Evolutionary conservation across 2,888 invertebrate species (phyloP).

Genomic region (Andrena bicolor): DNA sequence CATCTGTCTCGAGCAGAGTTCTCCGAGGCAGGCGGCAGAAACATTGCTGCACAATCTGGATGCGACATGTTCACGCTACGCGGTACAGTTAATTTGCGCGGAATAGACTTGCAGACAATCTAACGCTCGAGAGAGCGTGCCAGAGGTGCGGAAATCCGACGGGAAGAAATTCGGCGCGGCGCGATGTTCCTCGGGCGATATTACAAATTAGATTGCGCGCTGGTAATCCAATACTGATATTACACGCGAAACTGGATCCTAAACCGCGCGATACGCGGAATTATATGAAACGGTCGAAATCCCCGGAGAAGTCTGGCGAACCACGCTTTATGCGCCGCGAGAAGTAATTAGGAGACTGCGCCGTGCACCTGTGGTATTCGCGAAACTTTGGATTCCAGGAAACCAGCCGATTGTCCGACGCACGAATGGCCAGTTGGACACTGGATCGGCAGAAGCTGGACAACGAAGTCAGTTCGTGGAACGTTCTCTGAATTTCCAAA

Average conservation of each 20-base stretch:
- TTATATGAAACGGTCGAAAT: not conserved
- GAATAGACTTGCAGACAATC: conserved; percentile 4
- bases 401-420: no score
- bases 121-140: not conserved
- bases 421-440: no score
- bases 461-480: not conserved
- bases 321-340: no score
- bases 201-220: not conserved
- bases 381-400: no score
- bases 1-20: conserved; percentile 36
- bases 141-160: conserved; percentile 10
- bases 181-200: not conserved
- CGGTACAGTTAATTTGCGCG: conserved; percentile 10
- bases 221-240: not conserved
- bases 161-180: conserved; percentile 19
- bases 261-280: not conserved
- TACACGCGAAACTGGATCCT: not conserved
- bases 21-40: not conserved
- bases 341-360: no score
- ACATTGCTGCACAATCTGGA: conserved; percentile 23
- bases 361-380: no score
- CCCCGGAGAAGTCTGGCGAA: no score
- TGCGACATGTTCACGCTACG: conserved; percentile 16
- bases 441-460: no score
- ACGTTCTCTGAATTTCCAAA: not conserved